These are phyloP conservation scores for Shargacucullia verbasci DNA, from an alignment of 2,888 invertebrate species.

Conservation along the genomic window DNA sequence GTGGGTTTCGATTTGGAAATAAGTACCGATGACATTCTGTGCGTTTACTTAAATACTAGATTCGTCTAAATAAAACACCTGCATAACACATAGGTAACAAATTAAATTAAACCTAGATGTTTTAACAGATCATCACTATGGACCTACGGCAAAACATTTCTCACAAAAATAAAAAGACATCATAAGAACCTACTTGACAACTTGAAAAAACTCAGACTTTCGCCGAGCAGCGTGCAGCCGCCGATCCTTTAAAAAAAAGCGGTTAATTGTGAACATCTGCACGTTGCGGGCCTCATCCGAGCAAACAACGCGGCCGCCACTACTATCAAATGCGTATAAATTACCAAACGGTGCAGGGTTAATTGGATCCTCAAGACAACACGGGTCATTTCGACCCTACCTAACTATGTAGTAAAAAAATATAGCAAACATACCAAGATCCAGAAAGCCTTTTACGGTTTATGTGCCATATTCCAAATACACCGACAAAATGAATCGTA, in stretches of 20 bases:
- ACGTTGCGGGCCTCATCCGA: conserved; percentile 63
- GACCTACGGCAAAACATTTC: conserved; percentile 17
- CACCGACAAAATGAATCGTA: conserved; percentile 44
- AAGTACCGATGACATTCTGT: neutral
- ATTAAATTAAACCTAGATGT: too few species aligned
- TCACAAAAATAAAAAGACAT: conserved; percentile 25
- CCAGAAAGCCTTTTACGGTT: conserved; percentile 23
- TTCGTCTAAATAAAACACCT: too few species aligned
- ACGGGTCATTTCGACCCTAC: conserved; percentile 18
- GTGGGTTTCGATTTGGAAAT: conserved; percentile 1
- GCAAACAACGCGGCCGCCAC: conserved; percentile 38
- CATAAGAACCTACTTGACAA: conserved; percentile 54
- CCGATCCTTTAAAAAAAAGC: conserved; percentile 61
- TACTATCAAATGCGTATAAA: conserved; percentile 66
- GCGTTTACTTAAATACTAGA: too few species aligned
- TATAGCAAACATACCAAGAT: conserved; percentile 12
- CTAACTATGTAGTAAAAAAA: conserved; percentile 20
- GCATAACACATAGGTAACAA: too few species aligned
- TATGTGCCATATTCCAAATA: conserved; percentile 29
- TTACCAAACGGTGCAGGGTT: conserved; percentile 61
- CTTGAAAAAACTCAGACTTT: conserved; percentile 53
- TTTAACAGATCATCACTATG: too few species aligned
- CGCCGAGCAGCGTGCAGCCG: conserved; percentile 62
- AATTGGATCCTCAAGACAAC: conserved; percentile 41
- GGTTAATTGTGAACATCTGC: conserved; percentile 83